phyloP scores from a whole-genome alignment of 2,797 vertebrate species.

The Otolemur crassicaudatus region DNA sequence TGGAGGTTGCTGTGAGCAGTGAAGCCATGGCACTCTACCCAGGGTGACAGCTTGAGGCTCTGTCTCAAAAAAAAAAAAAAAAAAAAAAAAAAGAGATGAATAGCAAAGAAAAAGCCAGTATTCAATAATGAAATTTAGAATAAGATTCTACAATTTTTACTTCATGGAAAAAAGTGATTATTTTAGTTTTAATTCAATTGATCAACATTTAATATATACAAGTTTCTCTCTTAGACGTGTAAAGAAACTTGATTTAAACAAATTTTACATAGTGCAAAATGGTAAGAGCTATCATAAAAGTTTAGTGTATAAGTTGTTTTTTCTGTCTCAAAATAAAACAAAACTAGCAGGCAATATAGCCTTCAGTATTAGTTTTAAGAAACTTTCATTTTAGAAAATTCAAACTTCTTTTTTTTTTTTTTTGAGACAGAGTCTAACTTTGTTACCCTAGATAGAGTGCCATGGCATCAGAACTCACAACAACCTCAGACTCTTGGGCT shows the following conservation, averaged over 20 bases:
- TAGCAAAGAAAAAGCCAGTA: slow-evolving; percentile 3
- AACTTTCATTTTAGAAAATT: neutral
- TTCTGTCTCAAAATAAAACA: slow-evolving; percentile 6
- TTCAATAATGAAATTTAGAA: neutral
- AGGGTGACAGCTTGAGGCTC: no score
- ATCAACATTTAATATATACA: neutral
- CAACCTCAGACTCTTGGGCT: no score
- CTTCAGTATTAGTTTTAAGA: neutral
- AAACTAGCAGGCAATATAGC: neutral
- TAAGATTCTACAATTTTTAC: neutral
- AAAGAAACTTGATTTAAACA: neutral
- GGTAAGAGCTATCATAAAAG: neutral
- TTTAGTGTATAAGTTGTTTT: neutral
- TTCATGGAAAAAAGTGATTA: neutral
- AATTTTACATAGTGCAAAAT: slow-evolving; percentile 10
- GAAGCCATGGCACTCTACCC: no score
- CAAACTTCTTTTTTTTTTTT: neutral
- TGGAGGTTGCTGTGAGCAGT: no score
- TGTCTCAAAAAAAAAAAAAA: no score
- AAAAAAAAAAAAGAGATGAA: no score
- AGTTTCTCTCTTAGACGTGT: neutral
- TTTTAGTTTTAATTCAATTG: neutral
- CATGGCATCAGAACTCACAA: no score
- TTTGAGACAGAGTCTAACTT: no score
- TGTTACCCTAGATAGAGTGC: no score